phyloP scores from a whole-genome alignment of 2,888 invertebrate genomes.

The Slavum lentiscoides region DNA sequence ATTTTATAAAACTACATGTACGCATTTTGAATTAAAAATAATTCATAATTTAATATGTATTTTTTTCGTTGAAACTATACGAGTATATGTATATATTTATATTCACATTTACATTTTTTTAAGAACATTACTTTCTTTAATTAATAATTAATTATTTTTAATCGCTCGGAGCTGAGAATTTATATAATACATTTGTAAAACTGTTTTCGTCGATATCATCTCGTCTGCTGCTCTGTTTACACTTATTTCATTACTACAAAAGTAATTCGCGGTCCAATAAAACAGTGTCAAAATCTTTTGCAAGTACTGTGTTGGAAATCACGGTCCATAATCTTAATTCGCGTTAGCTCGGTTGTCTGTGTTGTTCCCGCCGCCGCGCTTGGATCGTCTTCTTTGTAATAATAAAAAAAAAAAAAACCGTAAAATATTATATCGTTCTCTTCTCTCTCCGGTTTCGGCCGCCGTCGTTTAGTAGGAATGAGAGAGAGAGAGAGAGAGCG shows the following conservation, averaged over 20 bases:
- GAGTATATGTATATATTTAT: neutral
- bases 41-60: no score
- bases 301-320: constrained; percentile 19
- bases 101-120: neutral
- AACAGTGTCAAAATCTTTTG: constrained; percentile 21
- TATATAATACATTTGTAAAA: neutral
- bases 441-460: neutral
- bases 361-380: constrained; percentile 23
- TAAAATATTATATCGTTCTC: constrained; percentile 40
- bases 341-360: constrained; percentile 22
- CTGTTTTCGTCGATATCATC: neutral
- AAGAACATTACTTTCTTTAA: neutral
- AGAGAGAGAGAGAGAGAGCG: neutral
- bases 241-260: neutral
- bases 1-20: no score
- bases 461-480: neutral
- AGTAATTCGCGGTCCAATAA: neutral
- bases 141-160: neutral
- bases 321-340: constrained; percentile 30
- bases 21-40: no score
- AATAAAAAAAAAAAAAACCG: constrained; percentile 6
- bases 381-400: constrained; percentile 31
- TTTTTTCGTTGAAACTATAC: no score
- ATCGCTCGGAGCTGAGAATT: neutral
- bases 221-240: neutral